Conservation (phyloP, 2,888 invertebrate species). For the Zygothrica quintamaculata region DNA sequence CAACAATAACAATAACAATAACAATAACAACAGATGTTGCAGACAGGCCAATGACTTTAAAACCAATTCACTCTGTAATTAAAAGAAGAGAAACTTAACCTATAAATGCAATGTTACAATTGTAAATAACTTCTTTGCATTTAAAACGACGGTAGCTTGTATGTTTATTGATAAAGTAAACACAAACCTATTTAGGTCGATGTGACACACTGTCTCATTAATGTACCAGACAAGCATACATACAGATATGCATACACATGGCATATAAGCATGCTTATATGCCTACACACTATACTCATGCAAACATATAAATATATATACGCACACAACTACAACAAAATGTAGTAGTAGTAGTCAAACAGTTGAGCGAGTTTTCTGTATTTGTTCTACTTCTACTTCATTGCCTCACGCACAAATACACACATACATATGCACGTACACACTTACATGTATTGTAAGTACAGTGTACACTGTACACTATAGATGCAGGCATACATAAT, state of each 20-base stretch:
- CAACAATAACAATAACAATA: conserved; percentile 27
- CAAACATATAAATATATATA: conserved; percentile 13
- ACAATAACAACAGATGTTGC: conserved; percentile 48
- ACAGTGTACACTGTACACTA: conserved; percentile 1
- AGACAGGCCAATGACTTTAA: conserved; percentile 43
- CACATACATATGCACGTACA: conserved; percentile 9
- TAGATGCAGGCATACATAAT: neutral
- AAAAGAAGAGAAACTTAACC: conserved; percentile 29
- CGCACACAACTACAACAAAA: conserved; percentile 14
- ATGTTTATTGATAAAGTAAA: conserved; percentile 63
- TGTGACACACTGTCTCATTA: conserved; percentile 52
- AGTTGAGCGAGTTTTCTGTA: conserved; percentile 50
- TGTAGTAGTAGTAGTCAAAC: conserved; percentile 34
- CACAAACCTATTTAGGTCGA: conserved; percentile 62
- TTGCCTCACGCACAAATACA: conserved; percentile 36
- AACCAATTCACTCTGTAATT: conserved; percentile 31
- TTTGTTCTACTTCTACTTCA: conserved; percentile 62
- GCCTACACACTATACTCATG: neutral
- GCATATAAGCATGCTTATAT: too few species aligned
- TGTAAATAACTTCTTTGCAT: conserved; percentile 9
- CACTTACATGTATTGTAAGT: conserved; percentile 16
- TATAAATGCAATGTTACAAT: conserved; percentile 5
- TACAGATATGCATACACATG: conserved; percentile 1
- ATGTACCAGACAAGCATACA: conserved; percentile 23
- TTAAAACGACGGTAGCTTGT: conserved; percentile 38